A percentile compares a stretch with the other conserved stretches of the same genome.
Conservation (phyloP, 2,797 vertebrate genomes). For the Ctenopoma kingsleyae region DNA sequence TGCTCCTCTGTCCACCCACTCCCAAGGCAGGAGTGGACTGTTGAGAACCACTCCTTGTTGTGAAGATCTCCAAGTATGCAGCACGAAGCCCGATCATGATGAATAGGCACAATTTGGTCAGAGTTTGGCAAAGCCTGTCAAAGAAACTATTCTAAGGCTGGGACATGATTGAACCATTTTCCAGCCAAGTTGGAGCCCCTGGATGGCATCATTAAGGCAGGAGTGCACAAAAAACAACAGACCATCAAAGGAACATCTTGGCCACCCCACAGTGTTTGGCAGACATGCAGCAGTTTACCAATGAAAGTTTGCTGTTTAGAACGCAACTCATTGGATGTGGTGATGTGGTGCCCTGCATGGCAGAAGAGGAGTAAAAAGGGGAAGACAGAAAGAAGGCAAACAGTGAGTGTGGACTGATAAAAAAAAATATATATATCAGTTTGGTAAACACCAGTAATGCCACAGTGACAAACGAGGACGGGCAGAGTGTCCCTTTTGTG, state of each 20-base stretch:
- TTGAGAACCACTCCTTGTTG: conserved; percentile 67
- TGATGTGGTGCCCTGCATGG: conserved; percentile 47
- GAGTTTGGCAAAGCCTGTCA: conserved; percentile 69
- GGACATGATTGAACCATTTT: conserved; percentile 61
- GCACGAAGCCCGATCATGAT: conserved; percentile 63
- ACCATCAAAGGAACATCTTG: conserved; percentile 76
- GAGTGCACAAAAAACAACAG: conserved; percentile 62
- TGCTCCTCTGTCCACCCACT: conserved; percentile 52
- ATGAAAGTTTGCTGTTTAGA: conserved; percentile 66
- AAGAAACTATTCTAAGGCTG: conserved; percentile 71
- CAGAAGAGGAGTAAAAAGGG: conserved; percentile 23
- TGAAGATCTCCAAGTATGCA: conserved; percentile 65
- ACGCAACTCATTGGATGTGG: conserved; percentile 60
- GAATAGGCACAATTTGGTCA: conserved; percentile 78
- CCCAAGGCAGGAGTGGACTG: conserved; percentile 53
- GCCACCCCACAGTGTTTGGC: conserved; percentile 71
- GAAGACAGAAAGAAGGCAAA: conserved; percentile 38
- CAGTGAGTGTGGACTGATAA: conserved; percentile 1
- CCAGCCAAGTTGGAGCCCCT: conserved; percentile 57
- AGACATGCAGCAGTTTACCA: conserved; percentile 60
- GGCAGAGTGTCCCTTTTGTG: conserved; percentile 21
- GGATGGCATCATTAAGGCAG: conserved; percentile 69
- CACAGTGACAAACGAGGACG: conserved; percentile 37
- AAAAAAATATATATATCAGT: background rate
- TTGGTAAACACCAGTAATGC: conserved; percentile 54